Evolutionary conservation across 2,797 vertebrate species (phyloP), one percentile per base, ranked within the genome.

Genomic region (Tympanoctomys barrerae): DNA sequence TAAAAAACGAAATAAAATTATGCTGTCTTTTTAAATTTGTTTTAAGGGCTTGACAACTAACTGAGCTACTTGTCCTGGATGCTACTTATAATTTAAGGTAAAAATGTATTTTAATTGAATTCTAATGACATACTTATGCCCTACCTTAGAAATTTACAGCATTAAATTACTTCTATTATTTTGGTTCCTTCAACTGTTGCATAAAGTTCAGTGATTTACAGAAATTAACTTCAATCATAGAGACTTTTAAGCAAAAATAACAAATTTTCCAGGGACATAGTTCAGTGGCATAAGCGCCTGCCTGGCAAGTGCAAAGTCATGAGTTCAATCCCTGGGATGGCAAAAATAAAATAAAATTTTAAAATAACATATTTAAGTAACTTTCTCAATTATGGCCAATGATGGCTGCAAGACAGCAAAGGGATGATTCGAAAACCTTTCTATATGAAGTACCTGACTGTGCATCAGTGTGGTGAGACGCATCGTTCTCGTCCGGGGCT

Each of bases 201-300:
- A 54, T 85, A 64, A 90, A 93, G 62, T 77, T 78, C 31, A 96
- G 33, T 75, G 13, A 87, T 49, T 49, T 49, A 49, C 70, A 13
- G 66, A 82, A 39, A 84, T 62, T 31, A 82, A 54, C 7, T 28
- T 87, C 42, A 61, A 49, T 84, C 42, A 86, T 49, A 71, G 4
- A 61, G 0, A 57, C 54, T 61, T 71, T 68, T 49, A 87, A 89
- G 24, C 90, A 86, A 5, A 5, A 46, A 64, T 12, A 80, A 36
- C 26, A 82, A 42, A 42, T 42, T 42, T 42, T 5, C 42, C 42
- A 42, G 4, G 42, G 42, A 42, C 42, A 42, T 42, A 42, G 42
- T 42, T 42, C 42, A 42, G 42, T 42, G 42, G 42, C 42, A 42
- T 42, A 42, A 42, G 42, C 42, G 5, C 42, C 5, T 42, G 42